A percentile compares a stretch with the other conserved stretches of the same genome.
Evolutionary conservation across 2,113 vertebrate genomes (phyloP).

Genomic region (Sardina pilchardus): DNA sequence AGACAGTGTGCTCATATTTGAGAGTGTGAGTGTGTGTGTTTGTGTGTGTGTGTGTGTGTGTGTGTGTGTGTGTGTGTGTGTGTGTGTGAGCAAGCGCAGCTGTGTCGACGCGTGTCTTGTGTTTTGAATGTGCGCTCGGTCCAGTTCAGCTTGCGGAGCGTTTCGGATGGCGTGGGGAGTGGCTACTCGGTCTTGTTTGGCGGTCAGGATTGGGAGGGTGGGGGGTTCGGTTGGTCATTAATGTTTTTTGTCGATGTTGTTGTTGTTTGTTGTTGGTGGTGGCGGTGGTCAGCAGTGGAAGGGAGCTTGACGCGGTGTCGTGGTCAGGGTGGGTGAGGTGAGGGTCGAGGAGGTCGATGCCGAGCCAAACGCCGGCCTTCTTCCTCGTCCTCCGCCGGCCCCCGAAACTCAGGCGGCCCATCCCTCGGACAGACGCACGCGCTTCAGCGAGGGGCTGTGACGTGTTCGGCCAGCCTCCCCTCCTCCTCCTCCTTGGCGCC

Average conservation of each 20-base stretch:
- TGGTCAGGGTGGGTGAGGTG: conserved; percentile 46
- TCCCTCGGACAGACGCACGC: conserved; percentile 96
- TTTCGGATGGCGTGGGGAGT: conserved; percentile 35
- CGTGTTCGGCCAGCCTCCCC: conserved; percentile 79
- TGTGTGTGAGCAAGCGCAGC: background rate
- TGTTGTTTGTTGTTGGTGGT: background rate
- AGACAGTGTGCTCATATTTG: conserved; percentile 40
- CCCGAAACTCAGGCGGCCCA: conserved; percentile 96
- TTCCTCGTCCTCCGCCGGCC: background rate
- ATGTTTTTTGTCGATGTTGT: background rate
- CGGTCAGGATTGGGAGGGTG: conserved; percentile 20
- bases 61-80: background rate
- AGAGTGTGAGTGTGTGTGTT: background rate
- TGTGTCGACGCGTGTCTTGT: background rate
- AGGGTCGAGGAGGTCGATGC: conserved; percentile 18
- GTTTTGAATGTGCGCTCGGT: background rate
- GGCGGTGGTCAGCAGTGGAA: conserved; percentile 36
- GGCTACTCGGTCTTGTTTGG: conserved; percentile 28
- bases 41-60: background rate
- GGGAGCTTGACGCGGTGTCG: conserved; percentile 53
- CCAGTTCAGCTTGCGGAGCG: background rate
- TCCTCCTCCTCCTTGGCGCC: background rate
- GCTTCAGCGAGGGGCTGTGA: conserved; percentile 97
- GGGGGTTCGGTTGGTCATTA: background rate
- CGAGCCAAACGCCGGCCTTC: background rate